Percentiles rank a stretch among this genome's conserved stretches.
phyloP scores from a whole-genome alignment of 2,888 invertebrate genomes.

The Dryadula phaetusa region DNA sequence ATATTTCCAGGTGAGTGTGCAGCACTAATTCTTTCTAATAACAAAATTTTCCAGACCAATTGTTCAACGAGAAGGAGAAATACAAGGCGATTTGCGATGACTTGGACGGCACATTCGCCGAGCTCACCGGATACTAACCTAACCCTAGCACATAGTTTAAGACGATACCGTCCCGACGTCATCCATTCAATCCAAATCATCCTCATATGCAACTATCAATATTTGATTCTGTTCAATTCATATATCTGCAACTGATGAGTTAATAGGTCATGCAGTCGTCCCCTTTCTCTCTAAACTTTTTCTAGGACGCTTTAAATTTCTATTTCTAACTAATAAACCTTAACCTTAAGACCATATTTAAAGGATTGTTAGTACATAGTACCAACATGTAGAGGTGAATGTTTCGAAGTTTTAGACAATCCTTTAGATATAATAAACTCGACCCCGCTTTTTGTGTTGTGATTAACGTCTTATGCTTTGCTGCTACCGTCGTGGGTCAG shows the following conservation, averaged over 20 bases:
- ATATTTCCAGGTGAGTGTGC: slow-evolving; percentile 34
- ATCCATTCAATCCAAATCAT: slow-evolving; percentile 33
- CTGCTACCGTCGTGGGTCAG: slow-evolving; percentile 77
- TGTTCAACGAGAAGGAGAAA: slow-evolving; percentile 95
- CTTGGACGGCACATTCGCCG: slow-evolving; percentile 98
- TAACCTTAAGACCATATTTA: slow-evolving; percentile 59
- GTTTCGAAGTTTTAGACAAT: slow-evolving; percentile 53
- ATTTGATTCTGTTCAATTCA: slow-evolving; percentile 31
- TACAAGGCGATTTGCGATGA: slow-evolving; percentile 99
- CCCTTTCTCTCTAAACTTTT: slow-evolving; percentile 31
- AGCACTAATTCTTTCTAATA: slow-evolving; percentile 57
- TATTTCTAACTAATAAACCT: slow-evolving; percentile 57
- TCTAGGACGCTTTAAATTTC: slow-evolving; percentile 47
- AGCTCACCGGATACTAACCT: slow-evolving; percentile 97
- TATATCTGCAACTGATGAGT: slow-evolving; percentile 15
- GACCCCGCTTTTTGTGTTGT: slow-evolving; percentile 77
- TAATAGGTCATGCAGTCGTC: slow-evolving; percentile 26
- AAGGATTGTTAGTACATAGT: slow-evolving; percentile 58
- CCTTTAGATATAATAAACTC: slow-evolving; percentile 56
- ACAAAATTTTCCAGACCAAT: slow-evolving; percentile 89
- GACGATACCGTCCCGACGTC: slow-evolving; percentile 64
- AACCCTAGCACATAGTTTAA: slow-evolving; percentile 73
- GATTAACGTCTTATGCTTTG: slow-evolving; percentile 79
- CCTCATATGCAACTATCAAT: slow-evolving; percentile 30
- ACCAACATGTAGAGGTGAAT: no score